Percentiles rank a stretch among this genome's conserved stretches.
Conservation (phyloP, 2,888 invertebrate genomes). For the Drosophila subsilvestris region DNA sequence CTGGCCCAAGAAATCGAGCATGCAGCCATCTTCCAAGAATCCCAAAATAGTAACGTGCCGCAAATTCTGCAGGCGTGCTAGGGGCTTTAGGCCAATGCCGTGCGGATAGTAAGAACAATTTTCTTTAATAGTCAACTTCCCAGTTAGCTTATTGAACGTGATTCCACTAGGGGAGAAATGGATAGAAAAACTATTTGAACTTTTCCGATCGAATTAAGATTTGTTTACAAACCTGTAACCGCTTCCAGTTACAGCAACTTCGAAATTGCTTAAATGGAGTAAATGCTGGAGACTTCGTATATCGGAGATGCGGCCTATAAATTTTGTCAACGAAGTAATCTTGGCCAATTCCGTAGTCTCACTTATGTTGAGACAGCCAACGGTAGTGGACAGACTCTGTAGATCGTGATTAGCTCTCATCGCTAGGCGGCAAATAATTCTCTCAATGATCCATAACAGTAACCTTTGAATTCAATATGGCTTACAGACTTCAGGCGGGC, state of each 20-base stretch:
- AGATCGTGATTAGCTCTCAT: neutral
- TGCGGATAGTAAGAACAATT: too few species aligned
- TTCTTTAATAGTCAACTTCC: neutral
- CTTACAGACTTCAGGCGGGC: neutral
- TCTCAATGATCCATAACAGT: neutral
- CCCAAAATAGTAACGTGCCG: neutral
- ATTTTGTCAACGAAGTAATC: neutral
- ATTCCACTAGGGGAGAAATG: neutral
- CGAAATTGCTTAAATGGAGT: neutral
- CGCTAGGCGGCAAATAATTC: neutral
- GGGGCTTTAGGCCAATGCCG: too few species aligned
- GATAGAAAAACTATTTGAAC: neutral
- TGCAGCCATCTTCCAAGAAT: neutral
- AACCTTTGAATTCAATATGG: neutral
- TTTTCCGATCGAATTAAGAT: neutral
- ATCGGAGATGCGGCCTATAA: neutral
- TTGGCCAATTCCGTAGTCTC: constrained; percentile 17
- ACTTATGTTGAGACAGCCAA: neutral
- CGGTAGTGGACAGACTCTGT: neutral
- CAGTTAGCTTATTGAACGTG: neutral
- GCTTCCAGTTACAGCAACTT: neutral
- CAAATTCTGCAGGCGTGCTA: neutral
- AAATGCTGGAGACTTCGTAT: constrained; percentile 3
- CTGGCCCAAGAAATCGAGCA: neutral
- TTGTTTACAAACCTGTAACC: neutral